Evolutionary conservation across 2,888 invertebrate genomes (phyloP).

Genomic region (Hyles lineata): DNA sequence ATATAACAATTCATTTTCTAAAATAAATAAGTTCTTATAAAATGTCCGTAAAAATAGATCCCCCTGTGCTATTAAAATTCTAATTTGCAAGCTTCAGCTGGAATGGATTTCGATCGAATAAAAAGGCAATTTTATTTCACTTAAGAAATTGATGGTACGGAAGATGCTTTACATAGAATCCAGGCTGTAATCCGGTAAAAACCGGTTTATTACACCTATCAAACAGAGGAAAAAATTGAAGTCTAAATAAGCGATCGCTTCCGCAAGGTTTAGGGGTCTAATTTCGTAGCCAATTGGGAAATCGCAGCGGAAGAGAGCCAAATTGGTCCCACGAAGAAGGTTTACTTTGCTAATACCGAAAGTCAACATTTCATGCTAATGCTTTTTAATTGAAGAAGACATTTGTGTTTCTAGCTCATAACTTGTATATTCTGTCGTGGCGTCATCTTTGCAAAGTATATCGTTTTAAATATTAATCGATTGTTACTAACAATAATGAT

Average conservation of each 20-base stretch:
- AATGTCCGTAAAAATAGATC: background rate
- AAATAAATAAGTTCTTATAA: no score
- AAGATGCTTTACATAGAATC: background rate
- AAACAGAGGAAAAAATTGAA: conserved; percentile 9
- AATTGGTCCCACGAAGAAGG: background rate
- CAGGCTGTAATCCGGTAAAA: conserved; percentile 8
- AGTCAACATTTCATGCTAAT: no score
- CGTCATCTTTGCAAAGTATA: no score
- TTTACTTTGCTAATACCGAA: no score
- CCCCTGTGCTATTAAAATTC: background rate
- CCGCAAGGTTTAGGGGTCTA: background rate
- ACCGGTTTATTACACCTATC: conserved; percentile 19
- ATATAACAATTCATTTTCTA: no score
- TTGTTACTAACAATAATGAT: no score
- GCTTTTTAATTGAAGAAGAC: no score
- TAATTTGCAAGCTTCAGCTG: conserved; percentile 9
- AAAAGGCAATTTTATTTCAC: conserved; percentile 36
- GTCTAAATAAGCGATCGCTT: conserved; percentile 2
- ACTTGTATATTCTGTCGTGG: no score
- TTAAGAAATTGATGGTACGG: conserved; percentile 28
- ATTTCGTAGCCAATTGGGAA: conserved; percentile 12
- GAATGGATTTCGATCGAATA: conserved; percentile 28
- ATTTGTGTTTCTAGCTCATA: no score
- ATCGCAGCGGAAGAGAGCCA: background rate
- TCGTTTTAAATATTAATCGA: no score